Conservation (phyloP, 2,113 vertebrate genomes). For the Charina bottae region DNA sequence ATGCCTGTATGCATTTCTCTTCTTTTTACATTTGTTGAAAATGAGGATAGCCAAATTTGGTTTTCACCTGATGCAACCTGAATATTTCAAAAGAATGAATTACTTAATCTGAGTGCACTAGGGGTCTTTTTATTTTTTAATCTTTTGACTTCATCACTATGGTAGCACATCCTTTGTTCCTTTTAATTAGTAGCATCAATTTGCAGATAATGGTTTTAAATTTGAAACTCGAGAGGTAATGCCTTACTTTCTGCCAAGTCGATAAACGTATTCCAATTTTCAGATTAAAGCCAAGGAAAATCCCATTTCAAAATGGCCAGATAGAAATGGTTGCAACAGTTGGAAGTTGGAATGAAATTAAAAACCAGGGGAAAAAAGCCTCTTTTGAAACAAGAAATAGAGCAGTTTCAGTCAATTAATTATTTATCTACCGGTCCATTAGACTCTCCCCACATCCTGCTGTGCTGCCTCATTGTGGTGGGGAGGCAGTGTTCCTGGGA, state of each 20-base stretch:
- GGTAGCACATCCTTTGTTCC: background rate
- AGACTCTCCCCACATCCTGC: background rate
- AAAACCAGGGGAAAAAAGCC: background rate
- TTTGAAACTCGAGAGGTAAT: background rate
- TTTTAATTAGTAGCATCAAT: conserved; percentile 14
- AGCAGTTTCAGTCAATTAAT: background rate
- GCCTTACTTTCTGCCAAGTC: background rate
- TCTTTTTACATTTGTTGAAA: background rate
- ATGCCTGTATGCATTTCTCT: background rate
- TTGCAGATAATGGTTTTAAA: background rate
- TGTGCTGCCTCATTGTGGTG: background rate
- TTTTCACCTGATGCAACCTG: background rate
- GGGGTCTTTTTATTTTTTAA: background rate
- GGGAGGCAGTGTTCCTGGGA: background rate
- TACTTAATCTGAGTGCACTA: background rate
- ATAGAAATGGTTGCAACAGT: background rate
- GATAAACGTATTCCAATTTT: background rate
- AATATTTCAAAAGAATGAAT: background rate
- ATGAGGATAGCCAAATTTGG: background rate
- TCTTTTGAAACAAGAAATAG: background rate
- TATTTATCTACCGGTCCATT: background rate
- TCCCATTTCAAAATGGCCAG: background rate
- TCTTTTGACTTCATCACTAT: background rate
- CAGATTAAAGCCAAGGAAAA: background rate
- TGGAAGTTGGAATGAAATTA: background rate